Evolutionary conservation across 2,113 vertebrate genomes (phyloP).

Genomic region (human): DNA sequence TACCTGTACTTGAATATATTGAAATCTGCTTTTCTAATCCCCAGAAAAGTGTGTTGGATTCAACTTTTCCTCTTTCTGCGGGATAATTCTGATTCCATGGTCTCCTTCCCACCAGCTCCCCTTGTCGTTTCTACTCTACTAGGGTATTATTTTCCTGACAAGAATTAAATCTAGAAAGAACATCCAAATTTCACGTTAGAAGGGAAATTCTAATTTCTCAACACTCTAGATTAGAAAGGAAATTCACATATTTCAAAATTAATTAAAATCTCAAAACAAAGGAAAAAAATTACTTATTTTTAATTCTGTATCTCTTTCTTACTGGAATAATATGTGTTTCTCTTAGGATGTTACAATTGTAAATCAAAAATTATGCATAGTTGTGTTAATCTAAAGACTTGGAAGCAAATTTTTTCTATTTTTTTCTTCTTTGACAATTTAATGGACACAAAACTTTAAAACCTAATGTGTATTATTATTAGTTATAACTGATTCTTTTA

Average conservation of each 20-base stretch:
- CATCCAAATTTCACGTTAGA: not conserved
- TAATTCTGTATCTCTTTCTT: not conserved
- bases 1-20: not conserved
- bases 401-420: not conserved
- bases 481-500: not conserved
- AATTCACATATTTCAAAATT: constrained; percentile 36
- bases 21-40: not conserved
- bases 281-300: not conserved
- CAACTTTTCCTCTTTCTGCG: not conserved
- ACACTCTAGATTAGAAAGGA: not conserved
- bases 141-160: constrained; percentile 5
- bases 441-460: not conserved
- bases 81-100: not conserved
- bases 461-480: not conserved
- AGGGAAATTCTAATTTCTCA: constrained; percentile 20
- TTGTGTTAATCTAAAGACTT: constrained; percentile 3
- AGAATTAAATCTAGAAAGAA: constrained; percentile 11
- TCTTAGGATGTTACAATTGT: not conserved
- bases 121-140: not conserved
- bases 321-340: not conserved
- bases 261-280: constrained; percentile 37
- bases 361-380: not conserved
- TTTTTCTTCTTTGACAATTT: not conserved
- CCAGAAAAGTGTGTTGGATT: not conserved
- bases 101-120: not conserved